Evolutionary conservation across 2,797 vertebrate species (phyloP), one percentile per base, ranked within the genome.

Genomic region (Agapornis canus): DNA sequence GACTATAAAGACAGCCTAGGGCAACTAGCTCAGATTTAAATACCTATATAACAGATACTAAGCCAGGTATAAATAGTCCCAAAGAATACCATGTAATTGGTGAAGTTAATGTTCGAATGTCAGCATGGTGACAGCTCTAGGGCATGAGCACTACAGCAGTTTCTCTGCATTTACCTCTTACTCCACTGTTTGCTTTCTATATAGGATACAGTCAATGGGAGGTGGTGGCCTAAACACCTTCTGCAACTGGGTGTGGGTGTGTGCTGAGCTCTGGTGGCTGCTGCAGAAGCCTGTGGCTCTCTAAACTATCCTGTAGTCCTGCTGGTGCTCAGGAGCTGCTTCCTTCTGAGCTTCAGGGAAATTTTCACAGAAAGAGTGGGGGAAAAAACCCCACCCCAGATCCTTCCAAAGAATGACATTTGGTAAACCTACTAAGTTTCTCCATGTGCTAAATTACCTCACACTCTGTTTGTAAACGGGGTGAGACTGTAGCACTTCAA

Each of bases 311-410:
- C 43, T 32, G 43, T 26, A 71, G 45, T 7, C 51, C 54, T 25
- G 15, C 26, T 78, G 54, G 22, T 57, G 71, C 40, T 57, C 6
- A 42, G 35, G 39, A 64, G 19, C 49, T 42, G 2, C 26, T 90
- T 88, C 19, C 20, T 17, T 75, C 49, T 81, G 29, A 83, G 23
- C 32, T 81, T 75, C 42, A 22, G 26, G 27, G 6, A 27, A 68
- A 82, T 61, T 27, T 6, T 86, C 39, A 57, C n/a, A 42, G 42
- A 57, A 45, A 23, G 6, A 27, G 13, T 13, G 8, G 8, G 8
- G 2, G 2, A 10, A 40, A 47, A 49, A 19, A 3, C 0, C 2
- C 3, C 13, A 31, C 25, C 13, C 3, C 17, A 47, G 21, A 25
- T 35, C 8, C 27, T 87, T 82, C 37, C 16, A 42, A 80, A 78